Percentiles rank a stretch among this genome's conserved stretches.
Evolutionary conservation across 2,113 vertebrate genomes (phyloP).

Genomic region (Talpa occidentalis): DNA sequence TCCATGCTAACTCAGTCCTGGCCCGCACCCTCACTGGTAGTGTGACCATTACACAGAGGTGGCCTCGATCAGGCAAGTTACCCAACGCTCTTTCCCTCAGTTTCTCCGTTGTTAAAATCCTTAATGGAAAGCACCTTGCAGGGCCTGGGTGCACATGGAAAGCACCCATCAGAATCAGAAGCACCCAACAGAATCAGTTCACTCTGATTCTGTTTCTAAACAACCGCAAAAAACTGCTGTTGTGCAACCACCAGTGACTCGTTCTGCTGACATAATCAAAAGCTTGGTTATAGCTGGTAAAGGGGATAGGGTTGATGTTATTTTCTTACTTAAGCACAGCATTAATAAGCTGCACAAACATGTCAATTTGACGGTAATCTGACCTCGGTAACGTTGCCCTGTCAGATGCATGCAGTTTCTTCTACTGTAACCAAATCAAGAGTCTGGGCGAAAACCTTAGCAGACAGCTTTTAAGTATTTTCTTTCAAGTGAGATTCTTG

Average conservation of each 20-base stretch:
- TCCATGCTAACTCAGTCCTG: neutral
- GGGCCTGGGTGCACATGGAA: neutral
- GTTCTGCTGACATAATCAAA: neutral
- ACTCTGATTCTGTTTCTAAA: conserved; percentile 30
- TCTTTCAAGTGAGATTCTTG: neutral
- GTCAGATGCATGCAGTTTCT: neutral
- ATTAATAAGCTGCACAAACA: conserved; percentile 41
- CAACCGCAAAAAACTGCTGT: neutral
- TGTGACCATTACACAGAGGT: neutral
- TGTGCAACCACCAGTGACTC: neutral
- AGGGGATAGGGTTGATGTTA: neutral
- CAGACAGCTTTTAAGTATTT: neutral
- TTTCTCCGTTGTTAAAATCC: neutral
- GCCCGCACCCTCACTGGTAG: neutral
- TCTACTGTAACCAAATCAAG: neutral
- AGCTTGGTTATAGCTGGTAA: conserved; percentile 12
- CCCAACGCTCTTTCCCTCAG: neutral
- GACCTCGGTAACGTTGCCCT: neutral
- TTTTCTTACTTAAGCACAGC: neutral
- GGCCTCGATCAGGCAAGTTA: neutral
- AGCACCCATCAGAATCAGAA: neutral
- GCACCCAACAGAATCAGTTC: neutral
- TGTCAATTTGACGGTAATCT: neutral
- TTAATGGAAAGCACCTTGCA: neutral
- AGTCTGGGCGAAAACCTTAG: neutral